Base-by-base conservation (phyloP, 1,140 invertebrate genomes). In the Polypedilum vanderplanki region DNA sequence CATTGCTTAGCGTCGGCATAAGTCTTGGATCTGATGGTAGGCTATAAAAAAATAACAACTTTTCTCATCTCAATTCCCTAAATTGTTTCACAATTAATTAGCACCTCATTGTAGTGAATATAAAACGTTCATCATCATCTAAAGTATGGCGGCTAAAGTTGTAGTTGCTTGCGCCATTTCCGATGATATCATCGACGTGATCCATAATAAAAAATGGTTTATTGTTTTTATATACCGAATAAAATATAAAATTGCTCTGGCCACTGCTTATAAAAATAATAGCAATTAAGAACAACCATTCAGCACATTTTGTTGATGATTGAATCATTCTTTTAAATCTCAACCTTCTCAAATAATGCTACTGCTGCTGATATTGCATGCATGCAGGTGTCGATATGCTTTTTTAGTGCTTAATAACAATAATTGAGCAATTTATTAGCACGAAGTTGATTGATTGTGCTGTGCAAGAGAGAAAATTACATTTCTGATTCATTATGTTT, bases 1-100 rank as follows among this genome's bases (percentile, higher is more conserved):
- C 87, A 76, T 87, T 87, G 0, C 85, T 84, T 3, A 87, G 78
- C 3, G 85, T 87, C 7, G 85, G 83, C 86, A 87, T 87, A 76
- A 87, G 85, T 40, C 81, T 83, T 0, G 84, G 77, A 74, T 87
- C 85, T 1, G 79, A 75, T 10, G 86, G 86, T 10, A 87, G 80
- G 22, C 86, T 87, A 78, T 0, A 67, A 74, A 18, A 70, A 18
- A 18, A 22, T 20, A 70, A 18, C 17, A 70, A 33, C 5, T 33
- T 33, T 33, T 33, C 24, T n/a, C 8, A 67, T 17, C 15, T 18
- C 20, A 9, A n/a, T 57, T 46, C 15, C n/a, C 4, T 12, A n/a
- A 57, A 57, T 22, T 70, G 65, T 17, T 70, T 17, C 10, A 70
- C 65, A 70, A 70, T 70, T 70, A 70, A 70, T 70, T 70, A 70